A percentile compares a stretch with the other conserved stretches of the same genome.
Evolutionary conservation across 2,888 invertebrate genomes (phyloP).

Genomic region (Nephrotoma flavescens): DNA sequence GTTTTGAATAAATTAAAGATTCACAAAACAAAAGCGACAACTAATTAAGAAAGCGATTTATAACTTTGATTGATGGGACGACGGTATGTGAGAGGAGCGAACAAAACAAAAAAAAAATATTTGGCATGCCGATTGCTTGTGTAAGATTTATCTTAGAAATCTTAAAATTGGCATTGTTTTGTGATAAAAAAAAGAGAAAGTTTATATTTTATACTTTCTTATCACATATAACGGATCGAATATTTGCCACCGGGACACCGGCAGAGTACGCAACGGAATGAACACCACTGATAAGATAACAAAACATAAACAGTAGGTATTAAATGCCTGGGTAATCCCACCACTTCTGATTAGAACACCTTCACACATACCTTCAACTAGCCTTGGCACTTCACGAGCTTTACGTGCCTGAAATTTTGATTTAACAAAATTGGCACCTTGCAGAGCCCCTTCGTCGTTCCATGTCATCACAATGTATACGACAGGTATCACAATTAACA

Average conservation of each 20-base stretch:
- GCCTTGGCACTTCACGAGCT: constrained; percentile 23
- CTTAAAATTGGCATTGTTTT: background rate
- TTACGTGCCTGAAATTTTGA: constrained; percentile 20
- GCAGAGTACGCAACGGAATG: background rate
- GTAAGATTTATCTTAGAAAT: background rate
- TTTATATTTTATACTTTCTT: background rate
- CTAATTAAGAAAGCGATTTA: background rate
- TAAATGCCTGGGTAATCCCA: background rate
- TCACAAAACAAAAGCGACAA: background rate
- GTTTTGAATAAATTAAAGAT: background rate
- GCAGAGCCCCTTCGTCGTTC: constrained; percentile 34
- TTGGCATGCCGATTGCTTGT: background rate
- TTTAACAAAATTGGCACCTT: constrained; percentile 16
- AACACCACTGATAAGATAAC: background rate
- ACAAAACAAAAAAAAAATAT: background rate
- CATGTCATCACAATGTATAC: constrained; percentile 48
- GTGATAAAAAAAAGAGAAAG: background rate
- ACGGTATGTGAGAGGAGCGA: background rate
- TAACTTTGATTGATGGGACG: background rate
- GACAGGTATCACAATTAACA: constrained; percentile 40
- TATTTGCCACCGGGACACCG: background rate
- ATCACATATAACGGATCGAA: background rate
- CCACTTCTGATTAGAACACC: background rate
- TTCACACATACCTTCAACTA: constrained; percentile 15
- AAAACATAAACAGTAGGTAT: background rate